These are phyloP conservation scores for Falco columbarius DNA, from an alignment of 2,797 vertebrate species.

Conservation along the genomic window DNA sequence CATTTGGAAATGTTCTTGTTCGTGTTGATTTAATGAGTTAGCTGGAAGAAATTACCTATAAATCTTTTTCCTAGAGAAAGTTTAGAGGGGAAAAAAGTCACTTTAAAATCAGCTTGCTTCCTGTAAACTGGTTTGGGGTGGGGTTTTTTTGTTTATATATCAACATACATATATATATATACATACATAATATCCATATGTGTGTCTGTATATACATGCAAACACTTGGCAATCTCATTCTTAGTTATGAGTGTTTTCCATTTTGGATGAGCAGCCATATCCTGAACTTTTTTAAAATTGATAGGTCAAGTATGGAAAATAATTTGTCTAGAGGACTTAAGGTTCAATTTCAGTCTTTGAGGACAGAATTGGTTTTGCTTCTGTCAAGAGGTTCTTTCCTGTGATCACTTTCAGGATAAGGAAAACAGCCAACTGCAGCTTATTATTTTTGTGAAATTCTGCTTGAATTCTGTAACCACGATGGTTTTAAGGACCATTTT, in stretches of 20 bases:
- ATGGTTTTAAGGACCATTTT: conserved; percentile 73
- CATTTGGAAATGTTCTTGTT: neutral
- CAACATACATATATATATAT: neutral
- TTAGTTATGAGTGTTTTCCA: neutral
- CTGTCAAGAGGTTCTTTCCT: neutral
- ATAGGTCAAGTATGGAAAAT: neutral
- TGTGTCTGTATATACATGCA: neutral
- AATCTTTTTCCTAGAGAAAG: neutral
- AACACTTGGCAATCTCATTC: neutral
- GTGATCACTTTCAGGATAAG: neutral
- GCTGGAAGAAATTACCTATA: neutral
- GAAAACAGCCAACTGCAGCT: neutral
- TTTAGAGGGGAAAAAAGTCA: neutral
- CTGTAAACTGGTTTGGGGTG: neutral
- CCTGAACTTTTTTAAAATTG: neutral
- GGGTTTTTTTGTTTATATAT: too few relatives aligned
- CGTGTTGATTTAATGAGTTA: neutral
- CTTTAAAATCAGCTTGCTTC: neutral
- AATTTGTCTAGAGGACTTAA: neutral
- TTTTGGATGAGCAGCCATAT: neutral
- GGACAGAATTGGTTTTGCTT: neutral
- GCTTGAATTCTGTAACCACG: conserved; percentile 65
- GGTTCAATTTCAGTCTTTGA: neutral
- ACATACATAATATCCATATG: too few relatives aligned
- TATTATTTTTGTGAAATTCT: conserved; percentile 49